Evolutionary conservation across 2,797 vertebrate genomes (phyloP).

Genomic region (Leptoclinus maculatus): DNA sequence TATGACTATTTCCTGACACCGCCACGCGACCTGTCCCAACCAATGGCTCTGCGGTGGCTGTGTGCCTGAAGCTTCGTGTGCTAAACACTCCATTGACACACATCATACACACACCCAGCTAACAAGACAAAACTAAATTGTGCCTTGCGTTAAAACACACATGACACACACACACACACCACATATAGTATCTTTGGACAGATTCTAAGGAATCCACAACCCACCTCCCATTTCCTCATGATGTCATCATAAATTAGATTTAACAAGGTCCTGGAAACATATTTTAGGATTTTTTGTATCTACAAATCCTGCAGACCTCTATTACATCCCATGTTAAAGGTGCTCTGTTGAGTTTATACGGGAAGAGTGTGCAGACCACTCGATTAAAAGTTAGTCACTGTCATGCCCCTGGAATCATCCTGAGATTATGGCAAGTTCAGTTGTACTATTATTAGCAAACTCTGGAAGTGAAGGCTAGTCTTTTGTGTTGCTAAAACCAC

Average conservation of each 20-base stretch:
- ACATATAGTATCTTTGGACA: background rate
- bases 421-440: background rate
- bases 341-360: constrained; percentile 6
- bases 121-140: constrained; percentile 14
- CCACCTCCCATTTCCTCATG: constrained; percentile 29
- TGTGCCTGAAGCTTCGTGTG: constrained; percentile 23
- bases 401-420: background rate
- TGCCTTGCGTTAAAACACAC: constrained; percentile 8
- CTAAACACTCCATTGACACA: constrained; percentile 28
- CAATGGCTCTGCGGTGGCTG: constrained; percentile 48
- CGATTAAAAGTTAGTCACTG: constrained; percentile 6
- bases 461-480: background rate
- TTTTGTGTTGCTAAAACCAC: background rate
- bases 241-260: constrained; percentile 29
- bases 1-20: constrained; percentile 72
- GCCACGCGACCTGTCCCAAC: constrained; percentile 45
- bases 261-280: background rate
- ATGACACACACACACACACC: background rate
- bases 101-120: constrained; percentile 6
- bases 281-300: background rate
- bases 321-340: background rate
- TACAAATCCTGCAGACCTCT: constrained; percentile 23
- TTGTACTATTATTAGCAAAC: background rate
- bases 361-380: background rate
- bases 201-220: background rate